These are phyloP conservation scores for Polyodon spathula DNA, from an alignment of 2,113 vertebrate genomes.

Conservation along the genomic window DNA sequence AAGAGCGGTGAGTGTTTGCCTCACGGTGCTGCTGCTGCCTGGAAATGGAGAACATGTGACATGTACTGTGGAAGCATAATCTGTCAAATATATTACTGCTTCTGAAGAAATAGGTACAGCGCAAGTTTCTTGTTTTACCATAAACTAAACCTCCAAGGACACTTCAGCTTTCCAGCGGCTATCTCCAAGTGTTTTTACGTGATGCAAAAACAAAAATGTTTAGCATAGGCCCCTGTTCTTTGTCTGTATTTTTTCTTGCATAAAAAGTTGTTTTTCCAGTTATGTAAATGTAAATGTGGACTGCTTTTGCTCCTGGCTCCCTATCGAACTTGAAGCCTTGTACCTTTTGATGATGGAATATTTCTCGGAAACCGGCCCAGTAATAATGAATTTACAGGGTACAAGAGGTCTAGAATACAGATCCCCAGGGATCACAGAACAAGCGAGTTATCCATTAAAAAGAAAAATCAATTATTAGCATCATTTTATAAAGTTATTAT, in stretches of 20 bases:
- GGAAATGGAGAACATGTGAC: slow-evolving; percentile 43
- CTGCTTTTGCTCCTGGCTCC: slow-evolving; percentile 32
- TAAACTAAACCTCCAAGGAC: too few relatives aligned
- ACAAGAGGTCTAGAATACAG: slow-evolving; percentile 57
- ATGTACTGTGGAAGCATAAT: slow-evolving; percentile 23
- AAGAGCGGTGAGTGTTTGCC: slow-evolving; percentile 71
- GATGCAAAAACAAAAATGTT: too few relatives aligned
- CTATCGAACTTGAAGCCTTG: slow-evolving; percentile 34
- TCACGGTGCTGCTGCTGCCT: slow-evolving; percentile 16
- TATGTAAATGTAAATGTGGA: slow-evolving; percentile 8
- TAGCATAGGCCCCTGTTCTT: slow-evolving; percentile 5
- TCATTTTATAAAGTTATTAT: slow-evolving; percentile 57
- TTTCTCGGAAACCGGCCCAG: slow-evolving; percentile 60
- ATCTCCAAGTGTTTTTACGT: background rate
- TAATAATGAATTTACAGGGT: slow-evolving; percentile 69
- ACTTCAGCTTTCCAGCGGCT: background rate
- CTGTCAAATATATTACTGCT: too few relatives aligned
- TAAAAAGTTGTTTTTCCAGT: too few relatives aligned
- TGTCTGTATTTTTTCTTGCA: slow-evolving; percentile 28
- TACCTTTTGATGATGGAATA: slow-evolving; percentile 59
- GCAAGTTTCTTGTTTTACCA: too few relatives aligned
- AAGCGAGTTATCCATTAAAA: slow-evolving; percentile 56
- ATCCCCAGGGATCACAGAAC: slow-evolving; percentile 51
- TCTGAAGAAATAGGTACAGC: too few relatives aligned
- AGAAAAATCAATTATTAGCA: slow-evolving; percentile 62